Percentiles rank a stretch among this genome's conserved stretches.
These are phyloP conservation scores for Pavo muticus DNA, from an alignment of 2,113 vertebrate genomes.

Conservation along the genomic window DNA sequence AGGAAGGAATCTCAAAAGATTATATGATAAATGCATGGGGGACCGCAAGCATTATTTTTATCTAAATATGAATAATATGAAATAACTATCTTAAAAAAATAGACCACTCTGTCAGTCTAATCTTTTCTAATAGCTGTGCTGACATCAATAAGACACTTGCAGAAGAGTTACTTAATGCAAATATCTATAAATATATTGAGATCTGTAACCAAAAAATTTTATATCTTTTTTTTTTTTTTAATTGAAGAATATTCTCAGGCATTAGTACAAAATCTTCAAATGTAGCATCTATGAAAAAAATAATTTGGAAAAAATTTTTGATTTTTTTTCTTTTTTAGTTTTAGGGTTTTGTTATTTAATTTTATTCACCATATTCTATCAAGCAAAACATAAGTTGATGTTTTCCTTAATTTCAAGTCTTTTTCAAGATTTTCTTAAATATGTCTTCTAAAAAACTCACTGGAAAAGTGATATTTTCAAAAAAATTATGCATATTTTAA, in stretches of 20 bases:
- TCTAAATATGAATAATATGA: background rate
- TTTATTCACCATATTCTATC: background rate
- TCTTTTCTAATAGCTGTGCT: background rate
- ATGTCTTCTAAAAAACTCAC: background rate
- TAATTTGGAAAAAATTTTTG: background rate
- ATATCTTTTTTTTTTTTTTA: background rate
- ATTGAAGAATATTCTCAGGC: background rate
- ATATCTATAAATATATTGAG: background rate
- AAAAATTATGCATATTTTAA: background rate
- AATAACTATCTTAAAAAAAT: background rate
- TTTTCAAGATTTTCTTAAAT: background rate
- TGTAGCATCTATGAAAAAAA: background rate
- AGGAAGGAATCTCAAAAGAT: background rate
- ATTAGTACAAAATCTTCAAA: background rate
- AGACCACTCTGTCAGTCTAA: background rate
- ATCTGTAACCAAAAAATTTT: background rate
- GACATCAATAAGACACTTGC: background rate
- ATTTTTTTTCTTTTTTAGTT: background rate
- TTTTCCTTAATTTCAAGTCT: background rate
- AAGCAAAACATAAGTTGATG: background rate
- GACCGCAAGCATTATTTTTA: background rate
- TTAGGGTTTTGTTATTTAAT: background rate
- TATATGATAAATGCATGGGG: background rate
- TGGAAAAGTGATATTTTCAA: background rate
- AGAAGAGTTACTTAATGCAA: rapidly evolving